phyloP scores from a whole-genome alignment of 1,140 invertebrate species.

The Formica exsecta region DNA sequence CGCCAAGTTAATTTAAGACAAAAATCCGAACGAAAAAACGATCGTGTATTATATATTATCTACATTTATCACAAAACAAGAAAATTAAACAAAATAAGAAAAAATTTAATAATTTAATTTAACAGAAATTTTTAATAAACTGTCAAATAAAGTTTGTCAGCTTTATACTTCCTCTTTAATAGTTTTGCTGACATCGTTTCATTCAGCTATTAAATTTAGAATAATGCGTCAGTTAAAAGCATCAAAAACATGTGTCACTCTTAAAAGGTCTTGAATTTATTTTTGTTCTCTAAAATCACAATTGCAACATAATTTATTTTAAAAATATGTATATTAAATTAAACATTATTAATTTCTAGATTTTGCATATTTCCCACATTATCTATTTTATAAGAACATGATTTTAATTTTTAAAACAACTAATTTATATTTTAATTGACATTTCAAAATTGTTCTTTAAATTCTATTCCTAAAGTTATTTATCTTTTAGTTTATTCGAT shows the following conservation, averaged over 20 bases:
- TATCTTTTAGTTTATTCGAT: neutral
- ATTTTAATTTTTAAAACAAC: neutral
- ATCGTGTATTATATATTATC: neutral
- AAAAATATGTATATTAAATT: neutral
- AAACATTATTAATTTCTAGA: neutral
- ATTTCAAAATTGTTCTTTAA: neutral
- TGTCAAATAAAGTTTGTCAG: neutral
- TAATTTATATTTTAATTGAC: neutral
- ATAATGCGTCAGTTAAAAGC: constrained; percentile 17
- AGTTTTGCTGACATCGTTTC: neutral
- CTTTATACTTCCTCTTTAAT: neutral
- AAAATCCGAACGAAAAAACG: neutral
- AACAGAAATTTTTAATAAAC: constrained; percentile 10
- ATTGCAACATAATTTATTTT: neutral
- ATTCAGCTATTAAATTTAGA: neutral
- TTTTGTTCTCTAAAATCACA: neutral
- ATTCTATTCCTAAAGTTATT: neutral
- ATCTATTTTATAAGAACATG: neutral
- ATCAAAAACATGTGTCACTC: neutral
- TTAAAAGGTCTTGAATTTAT: neutral
- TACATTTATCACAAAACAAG: neutral
- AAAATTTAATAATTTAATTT: constrained; percentile 10
- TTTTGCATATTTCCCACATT: neutral
- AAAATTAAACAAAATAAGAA: neutral
- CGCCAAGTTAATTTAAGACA: constrained; percentile 44